phyloP scores from a whole-genome alignment of 2,113 vertebrate genomes.

The Notothenia rossii region DNA sequence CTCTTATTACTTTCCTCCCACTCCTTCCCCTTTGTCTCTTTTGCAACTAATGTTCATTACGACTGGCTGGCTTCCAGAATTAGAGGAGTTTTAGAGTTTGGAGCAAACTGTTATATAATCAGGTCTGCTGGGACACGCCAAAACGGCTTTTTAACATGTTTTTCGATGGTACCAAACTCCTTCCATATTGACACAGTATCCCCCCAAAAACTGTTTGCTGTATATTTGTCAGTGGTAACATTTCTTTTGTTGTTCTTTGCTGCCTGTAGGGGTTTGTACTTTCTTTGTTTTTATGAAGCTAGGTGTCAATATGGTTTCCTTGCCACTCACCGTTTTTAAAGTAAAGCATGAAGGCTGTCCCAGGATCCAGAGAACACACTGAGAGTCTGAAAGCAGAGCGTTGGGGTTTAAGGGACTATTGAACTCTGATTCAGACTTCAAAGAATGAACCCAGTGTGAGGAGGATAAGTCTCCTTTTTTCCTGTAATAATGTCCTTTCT shows the following conservation, averaged over 20 bases:
- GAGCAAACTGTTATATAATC: background rate
- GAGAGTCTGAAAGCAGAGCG: background rate
- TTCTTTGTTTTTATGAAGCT: background rate
- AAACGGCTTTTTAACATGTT: too few relatives aligned
- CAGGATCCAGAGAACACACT: too few relatives aligned
- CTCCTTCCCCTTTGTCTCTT: slow-evolving; percentile 16
- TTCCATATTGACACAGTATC: too few relatives aligned
- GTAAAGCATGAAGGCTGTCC: background rate
- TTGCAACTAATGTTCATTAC: slow-evolving; percentile 13
- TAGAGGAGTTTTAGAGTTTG: slow-evolving; percentile 5
- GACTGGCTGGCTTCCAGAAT: slow-evolving; percentile 1
- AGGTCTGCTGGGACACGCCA: too few relatives aligned
- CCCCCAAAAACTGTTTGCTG: too few relatives aligned
- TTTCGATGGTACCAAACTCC: too few relatives aligned
- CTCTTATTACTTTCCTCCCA: slow-evolving; percentile 25
- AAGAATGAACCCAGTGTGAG: background rate
- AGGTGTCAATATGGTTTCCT: background rate
- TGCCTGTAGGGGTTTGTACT: background rate
- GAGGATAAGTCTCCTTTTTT: background rate
- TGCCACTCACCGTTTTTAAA: background rate
- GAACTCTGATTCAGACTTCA: background rate
- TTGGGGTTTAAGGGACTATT: background rate
- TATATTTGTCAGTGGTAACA: too few relatives aligned
- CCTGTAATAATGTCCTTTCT: background rate
- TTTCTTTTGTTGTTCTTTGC: background rate